Percentiles rank a stretch among this genome's conserved stretches.
These are phyloP conservation scores for Electrona antarctica DNA, from an alignment of 2,113 vertebrate genomes.

Conservation along the genomic window DNA sequence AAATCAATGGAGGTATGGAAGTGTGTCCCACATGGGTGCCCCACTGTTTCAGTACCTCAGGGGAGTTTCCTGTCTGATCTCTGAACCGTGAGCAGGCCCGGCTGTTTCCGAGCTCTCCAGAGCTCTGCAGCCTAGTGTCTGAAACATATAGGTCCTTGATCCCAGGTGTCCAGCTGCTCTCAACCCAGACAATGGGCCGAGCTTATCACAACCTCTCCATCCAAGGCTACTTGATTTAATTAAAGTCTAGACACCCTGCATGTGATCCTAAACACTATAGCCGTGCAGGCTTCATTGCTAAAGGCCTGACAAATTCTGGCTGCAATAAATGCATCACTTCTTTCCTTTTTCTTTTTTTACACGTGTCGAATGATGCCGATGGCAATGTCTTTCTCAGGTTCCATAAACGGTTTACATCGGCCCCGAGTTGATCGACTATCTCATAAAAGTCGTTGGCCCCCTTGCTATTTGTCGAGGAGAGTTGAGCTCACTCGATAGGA, in stretches of 20 bases:
- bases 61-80: constrained; percentile 62
- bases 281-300: not conserved
- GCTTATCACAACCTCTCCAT: constrained; percentile 9
- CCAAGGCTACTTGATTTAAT: not conserved
- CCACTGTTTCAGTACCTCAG: constrained; percentile 42
- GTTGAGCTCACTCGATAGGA: constrained; percentile 30
- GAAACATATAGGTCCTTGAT: constrained; percentile 47
- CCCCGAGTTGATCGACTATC: constrained; percentile 15
- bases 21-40: constrained; percentile 25
- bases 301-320: not conserved
- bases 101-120: constrained; percentile 13
- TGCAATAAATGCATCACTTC: not conserved
- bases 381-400: constrained; percentile 6
- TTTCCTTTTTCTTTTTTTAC: not conserved
- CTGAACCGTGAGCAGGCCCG: constrained; percentile 20
- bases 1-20: constrained; percentile 46
- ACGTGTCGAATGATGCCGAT: not conserved
- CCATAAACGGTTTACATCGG: constrained; percentile 22
- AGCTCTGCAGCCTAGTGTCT: constrained; percentile 23
- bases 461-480: constrained; percentile 5
- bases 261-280: not conserved
- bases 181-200: constrained; percentile 37
- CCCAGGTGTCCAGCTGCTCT: constrained; percentile 59
- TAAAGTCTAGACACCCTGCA: constrained; percentile 9
- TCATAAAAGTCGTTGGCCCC: constrained; percentile 23